Conservation (phyloP, 2,797 vertebrate species). For the Cuculus canorus region DNA sequence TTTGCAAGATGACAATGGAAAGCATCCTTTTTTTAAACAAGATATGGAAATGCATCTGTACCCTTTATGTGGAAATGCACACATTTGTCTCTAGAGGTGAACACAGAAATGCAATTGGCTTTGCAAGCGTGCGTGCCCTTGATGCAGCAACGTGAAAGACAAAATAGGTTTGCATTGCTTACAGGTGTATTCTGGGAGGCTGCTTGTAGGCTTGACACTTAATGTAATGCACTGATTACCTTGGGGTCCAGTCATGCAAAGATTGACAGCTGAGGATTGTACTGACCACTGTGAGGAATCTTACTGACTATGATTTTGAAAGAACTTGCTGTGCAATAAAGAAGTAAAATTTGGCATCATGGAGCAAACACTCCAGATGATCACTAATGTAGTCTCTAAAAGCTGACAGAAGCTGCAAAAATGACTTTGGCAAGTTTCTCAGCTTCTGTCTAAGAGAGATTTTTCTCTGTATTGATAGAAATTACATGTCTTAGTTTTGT, state of each 20-base stretch:
- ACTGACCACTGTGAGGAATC: slow-evolving; percentile 6
- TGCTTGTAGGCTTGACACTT: background rate
- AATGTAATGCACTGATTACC: background rate
- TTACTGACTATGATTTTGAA: slow-evolving; percentile 27
- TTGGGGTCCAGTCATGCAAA: background rate
- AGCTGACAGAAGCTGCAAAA: slow-evolving; percentile 67
- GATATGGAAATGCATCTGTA: background rate
- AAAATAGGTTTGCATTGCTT: background rate
- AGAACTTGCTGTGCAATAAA: background rate
- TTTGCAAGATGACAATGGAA: background rate
- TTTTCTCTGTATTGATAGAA: slow-evolving; percentile 59
- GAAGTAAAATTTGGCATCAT: slow-evolving; percentile 38
- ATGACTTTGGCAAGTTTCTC: slow-evolving; percentile 57
- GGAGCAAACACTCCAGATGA: slow-evolving; percentile 55
- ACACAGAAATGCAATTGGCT: background rate
- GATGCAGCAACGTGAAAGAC: background rate
- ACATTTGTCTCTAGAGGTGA: background rate
- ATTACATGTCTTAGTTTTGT: slow-evolving; percentile 61
- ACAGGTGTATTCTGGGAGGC: slow-evolving; percentile 42
- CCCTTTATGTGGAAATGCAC: background rate
- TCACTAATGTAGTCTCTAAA: slow-evolving; percentile 46
- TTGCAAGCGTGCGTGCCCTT: rapidly evolving
- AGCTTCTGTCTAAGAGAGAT: slow-evolving; percentile 52
- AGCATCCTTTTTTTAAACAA: background rate
- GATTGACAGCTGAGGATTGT: background rate